Base-by-base conservation (phyloP, 2,888 invertebrate species). In the Agrochola lota region DNA sequence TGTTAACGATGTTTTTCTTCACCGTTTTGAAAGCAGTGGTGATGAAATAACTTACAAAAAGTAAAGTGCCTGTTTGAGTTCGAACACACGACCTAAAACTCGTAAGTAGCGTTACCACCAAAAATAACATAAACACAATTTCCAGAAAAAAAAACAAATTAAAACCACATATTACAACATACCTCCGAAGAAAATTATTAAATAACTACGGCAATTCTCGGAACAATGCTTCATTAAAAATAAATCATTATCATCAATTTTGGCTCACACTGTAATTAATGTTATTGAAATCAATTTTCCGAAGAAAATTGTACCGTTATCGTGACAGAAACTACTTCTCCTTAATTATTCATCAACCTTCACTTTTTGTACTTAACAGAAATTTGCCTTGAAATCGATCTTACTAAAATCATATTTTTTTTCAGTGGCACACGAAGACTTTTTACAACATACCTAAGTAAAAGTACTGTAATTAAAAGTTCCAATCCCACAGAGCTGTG, bases 201-300 rank as follows among this genome's bases (percentile, higher is more conserved):
- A 66, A 72, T 69, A 71, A 77, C 40, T 52, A 71, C 46, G 30
- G 52, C 35, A 64, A 62, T 78, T 52, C 20, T 55, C 55, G 40
- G 12, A 62, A 64, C 60, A 62, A 71, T 49, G 26, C 57, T 63
- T 81, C 57, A 79, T 80, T 77, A 74, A 78, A 67, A 77, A 77
- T 71, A 11, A 60, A 63, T 63, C 1, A 52, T 20, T 62, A 69
- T 59, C 57, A 62, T 70, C 30, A 30, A 78, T 70, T 77, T 86
- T 66, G 20, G 63, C 49, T 63, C 35, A 23, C n/a, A 68, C 62
- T n/a, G 8, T 40, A 78, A 83, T 74, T 74, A 68, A 74, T 67
- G 77, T 71, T 49, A 80, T 67, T 76, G 11, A 80, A 82, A 82
- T 75, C 64, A 78, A 80, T 82, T 87, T 81, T 20, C 11, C 11